Conservation (phyloP, 2,888 invertebrate species). For the Sphecodes monilicornis region DNA sequence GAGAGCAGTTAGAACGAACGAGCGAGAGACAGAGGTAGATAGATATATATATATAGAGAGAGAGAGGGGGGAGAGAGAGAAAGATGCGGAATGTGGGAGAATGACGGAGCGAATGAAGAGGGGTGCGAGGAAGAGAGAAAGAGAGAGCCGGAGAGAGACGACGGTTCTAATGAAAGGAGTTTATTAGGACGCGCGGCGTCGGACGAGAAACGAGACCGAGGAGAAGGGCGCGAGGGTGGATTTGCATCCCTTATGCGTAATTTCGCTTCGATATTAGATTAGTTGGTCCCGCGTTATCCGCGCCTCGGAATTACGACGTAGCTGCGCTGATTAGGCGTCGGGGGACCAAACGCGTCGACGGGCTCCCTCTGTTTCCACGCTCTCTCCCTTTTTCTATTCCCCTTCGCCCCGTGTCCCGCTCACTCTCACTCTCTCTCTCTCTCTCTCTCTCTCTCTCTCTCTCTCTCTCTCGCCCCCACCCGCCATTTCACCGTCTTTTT, state of each 20-base stretch:
- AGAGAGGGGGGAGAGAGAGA: not conserved
- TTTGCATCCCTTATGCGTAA: conserved; percentile 80
- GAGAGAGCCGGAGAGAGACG: conserved; percentile 39
- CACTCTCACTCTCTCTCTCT: not conserved
- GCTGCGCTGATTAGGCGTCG: conserved; percentile 67
- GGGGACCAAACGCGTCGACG: conserved; percentile 51
- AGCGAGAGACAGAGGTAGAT: not conserved
- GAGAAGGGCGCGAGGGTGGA: conserved; percentile 61
- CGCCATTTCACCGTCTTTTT: conserved; percentile 47
- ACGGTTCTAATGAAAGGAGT: conserved; percentile 80
- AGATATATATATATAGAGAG: not conserved
- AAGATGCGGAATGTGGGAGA: not conserved
- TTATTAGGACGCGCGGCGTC: conserved; percentile 75
- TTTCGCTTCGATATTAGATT: conserved; percentile 79
- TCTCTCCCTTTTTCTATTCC: not conserved
- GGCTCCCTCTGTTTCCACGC: conserved; percentile 12
- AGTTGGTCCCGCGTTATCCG: conserved; percentile 71
- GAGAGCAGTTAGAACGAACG: not conserved
- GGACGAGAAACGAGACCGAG: conserved; percentile 53
- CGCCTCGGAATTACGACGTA: conserved; percentile 62
- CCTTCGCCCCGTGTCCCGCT: not conserved
- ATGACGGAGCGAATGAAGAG: not conserved
- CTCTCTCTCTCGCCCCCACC: conserved; percentile 18
- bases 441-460: not conserved
- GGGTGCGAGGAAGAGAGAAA: not conserved